Base-by-base conservation (phyloP, 2,888 invertebrate species). In the Melieria picta region DNA sequence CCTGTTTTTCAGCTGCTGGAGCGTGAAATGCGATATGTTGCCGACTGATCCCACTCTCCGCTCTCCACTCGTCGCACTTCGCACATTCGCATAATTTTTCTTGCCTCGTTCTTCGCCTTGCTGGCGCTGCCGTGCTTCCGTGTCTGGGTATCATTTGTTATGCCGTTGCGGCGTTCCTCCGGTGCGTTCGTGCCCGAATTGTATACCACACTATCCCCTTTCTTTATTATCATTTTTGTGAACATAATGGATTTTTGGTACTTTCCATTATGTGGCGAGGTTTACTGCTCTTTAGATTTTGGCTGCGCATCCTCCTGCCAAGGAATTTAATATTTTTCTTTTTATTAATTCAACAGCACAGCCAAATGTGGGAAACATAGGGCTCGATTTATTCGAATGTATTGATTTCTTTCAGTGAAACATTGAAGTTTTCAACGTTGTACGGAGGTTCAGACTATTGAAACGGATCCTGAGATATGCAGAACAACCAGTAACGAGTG, bases 141-240 rank as follows among this genome's bases (percentile, higher is more conserved):
- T 72, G 72, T 56, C 65, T 72, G 61, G 56, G 69, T 60, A 72
- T 72, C 68, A 72, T 72, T 72, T 72, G 72, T 72, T 69, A 72
- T 72, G 16, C 30, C n/a, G 45, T 58, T 61, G 52, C 60, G 56
- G 47, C 58, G 62, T 30, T 30, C 3, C 30, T 30, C 30, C 30
- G 30, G 30, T 30, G 30, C 30, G 30, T 30, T 30, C 30, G 30
- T 30, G 30, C 61, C n/a, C 7, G n/a, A 45, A 13, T 61, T 43
- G 61, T 13, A 61, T 61, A 4, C 61, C 30, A 30, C 65, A 65
- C 72, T 74, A 60, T 71, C 65, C 67, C 30, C 65, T 69, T 74
- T 74, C 65, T 62, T 65, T 70, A 69, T 66, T 69, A 61, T 72
- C 61, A 67, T 69, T 67, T 62, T 46, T 62, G 62, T 62, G 45